Conservation (phyloP, 2,888 invertebrate genomes). For the Archips xylosteana region DNA sequence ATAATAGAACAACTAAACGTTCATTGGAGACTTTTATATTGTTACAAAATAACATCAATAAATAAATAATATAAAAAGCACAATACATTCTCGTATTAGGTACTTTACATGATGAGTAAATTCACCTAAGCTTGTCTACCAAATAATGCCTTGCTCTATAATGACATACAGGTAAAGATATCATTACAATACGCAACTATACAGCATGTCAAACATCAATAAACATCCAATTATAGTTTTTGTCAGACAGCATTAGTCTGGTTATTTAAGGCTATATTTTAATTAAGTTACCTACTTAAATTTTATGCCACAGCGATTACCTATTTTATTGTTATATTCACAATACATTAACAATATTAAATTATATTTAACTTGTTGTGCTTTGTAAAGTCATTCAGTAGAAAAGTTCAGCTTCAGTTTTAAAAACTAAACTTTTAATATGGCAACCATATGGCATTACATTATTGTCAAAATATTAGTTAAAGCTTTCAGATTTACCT, state of each 20-base stretch:
- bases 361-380: constrained; percentile 54
- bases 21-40: constrained; percentile 63
- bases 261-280: constrained; percentile 43
- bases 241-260: constrained; percentile 40
- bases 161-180: constrained; percentile 42
- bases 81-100: constrained; percentile 51
- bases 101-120: constrained; percentile 23
- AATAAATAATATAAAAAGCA: constrained; percentile 75
- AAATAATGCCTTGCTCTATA: constrained; percentile 26
- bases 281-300: constrained; percentile 49
- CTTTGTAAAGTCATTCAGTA: constrained; percentile 42
- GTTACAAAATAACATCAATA: constrained; percentile 75
- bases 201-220: constrained; percentile 32
- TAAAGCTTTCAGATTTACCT: constrained; percentile 72
- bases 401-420: constrained; percentile 47
- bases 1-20: constrained; percentile 49
- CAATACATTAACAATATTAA: constrained; percentile 45
- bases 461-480: constrained; percentile 70
- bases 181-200: constrained; percentile 32
- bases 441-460: constrained; percentile 61
- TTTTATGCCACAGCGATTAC: constrained; percentile 50
- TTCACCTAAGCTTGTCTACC: constrained; percentile 30
- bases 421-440: constrained; percentile 61
- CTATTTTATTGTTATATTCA: constrained; percentile 41
- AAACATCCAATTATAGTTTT: constrained; percentile 10